Base-by-base conservation (phyloP, 2,797 vertebrate genomes). In the Jordanella pulchra region DNA sequence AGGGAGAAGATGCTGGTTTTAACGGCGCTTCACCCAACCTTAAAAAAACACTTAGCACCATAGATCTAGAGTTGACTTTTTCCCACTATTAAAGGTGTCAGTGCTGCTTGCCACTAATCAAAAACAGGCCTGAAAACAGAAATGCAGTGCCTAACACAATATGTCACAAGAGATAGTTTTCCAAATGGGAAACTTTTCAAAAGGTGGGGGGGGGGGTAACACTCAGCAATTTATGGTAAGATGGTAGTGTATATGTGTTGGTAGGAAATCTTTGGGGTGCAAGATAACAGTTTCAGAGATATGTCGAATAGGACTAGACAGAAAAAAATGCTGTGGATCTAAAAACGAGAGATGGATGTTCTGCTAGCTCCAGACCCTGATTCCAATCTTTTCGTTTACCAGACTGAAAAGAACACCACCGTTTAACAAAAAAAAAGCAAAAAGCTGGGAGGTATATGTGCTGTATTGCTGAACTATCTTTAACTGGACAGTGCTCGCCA, bases 11-110 rank as follows among this genome's bases (percentile, higher is more conserved):
- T 73, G 79, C 74, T 87, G 90, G 85, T 89, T 92, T 93, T 90
- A 91, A 92, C 92, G 91, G 90, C 90, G 89, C 86, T 92, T 91
- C 90, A 89, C 73, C 88, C 84, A 87, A 87, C 88, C 86, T 91
- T 82, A 72, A 66, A 66, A 91, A 91, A 93, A 92, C 91, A 92
- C 91, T 93, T 92, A 85, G 86, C 89, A 82, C 84, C 82, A 90
- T 75, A 71, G 74, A 92, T 91, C 80, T 87, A 84, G 61, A 79
- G 83, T 79, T 78, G 81, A 85, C 79, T 81, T 84, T 67, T 80
- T 67, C 25, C 23, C 75, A 65, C 82, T 83, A 83, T 84, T 86
- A 87, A 87, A 91, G 83, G 75, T 65, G 64, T 88, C 80, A 81
- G 76, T 75, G 75, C 78, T 71, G 53, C 75, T 35, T 72, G 47